Evolutionary conservation across 2,888 invertebrate species (phyloP), one percentile per base, ranked within the genome.

Genomic region (Malthinus flaveolus): DNA sequence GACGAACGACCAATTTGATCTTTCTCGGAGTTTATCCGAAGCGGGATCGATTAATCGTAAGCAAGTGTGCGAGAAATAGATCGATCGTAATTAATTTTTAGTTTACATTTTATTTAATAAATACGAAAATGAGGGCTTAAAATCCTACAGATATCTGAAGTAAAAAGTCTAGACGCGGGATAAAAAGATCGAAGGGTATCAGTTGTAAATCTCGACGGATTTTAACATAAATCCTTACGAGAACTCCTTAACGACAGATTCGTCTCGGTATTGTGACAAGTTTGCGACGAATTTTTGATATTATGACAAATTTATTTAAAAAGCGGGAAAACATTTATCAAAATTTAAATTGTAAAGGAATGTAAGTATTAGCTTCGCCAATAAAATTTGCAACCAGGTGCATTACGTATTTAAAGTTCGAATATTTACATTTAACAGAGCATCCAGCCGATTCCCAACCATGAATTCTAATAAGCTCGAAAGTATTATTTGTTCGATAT

Each of bases 151-250:
- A 23, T 23, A 23, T 23, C 44, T 45, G 52, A 56, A 53, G 56
- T 45, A 61, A 60, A 59, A 56, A 56, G 56, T 56, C 56, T 56
- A 53, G 56, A 56, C 55, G 45, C 11, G 8, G 55, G 50, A 56
- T 59, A 47, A 59, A 56, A 59, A 55, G 52, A 51, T 49, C 51
- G 49, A 46, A 39, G 54, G 49, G 57, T 52, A 61, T 60, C 59
- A 46, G 53, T 52, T 56, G 59, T 61, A 63, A 63, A 63, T 63
- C 61, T 63, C 61, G 42, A 57, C 36, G 63, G 63, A 55, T 58
- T 55, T 56, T 58, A 51, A 50, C 53, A 42, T 56, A 62, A 63
- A 56, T 59, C 58, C 54, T 56, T 59, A 58, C 63, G 60, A 63
- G 52, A 53, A 61, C 48, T 57, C 49, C 56, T 51, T 45, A 35